Conservation (phyloP, 2,888 invertebrate species). For the Sabatieria punctata region DNA sequence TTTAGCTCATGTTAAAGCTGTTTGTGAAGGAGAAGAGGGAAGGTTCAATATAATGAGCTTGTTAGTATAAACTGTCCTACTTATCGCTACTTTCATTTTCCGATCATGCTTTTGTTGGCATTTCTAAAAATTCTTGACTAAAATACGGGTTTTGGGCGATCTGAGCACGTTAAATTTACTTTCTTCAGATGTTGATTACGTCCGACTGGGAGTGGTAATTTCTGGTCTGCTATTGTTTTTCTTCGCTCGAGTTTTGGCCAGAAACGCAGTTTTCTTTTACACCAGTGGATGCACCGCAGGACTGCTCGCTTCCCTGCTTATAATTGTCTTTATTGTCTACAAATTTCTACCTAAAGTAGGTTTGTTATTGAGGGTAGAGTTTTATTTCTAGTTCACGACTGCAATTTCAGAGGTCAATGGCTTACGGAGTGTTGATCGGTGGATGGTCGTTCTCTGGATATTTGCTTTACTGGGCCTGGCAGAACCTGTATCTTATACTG, state of each 20-base stretch:
- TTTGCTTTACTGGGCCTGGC: constrained; percentile 24
- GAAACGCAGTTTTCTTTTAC: constrained; percentile 34
- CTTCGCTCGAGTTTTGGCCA: constrained; percentile 29
- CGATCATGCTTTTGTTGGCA: too few relatives aligned
- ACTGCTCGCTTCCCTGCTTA: constrained; percentile 32
- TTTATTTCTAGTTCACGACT: not conserved
- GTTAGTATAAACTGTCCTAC: too few relatives aligned
- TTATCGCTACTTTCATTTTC: too few relatives aligned
- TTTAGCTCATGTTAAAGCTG: too few relatives aligned
- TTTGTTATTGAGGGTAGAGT: too few relatives aligned
- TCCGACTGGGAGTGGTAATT: constrained; percentile 24
- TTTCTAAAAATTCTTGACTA: too few relatives aligned
- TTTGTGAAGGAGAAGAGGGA: too few relatives aligned
- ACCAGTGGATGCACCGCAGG: constrained; percentile 34
- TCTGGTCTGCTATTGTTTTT: constrained; percentile 30
- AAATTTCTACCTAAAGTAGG: constrained; percentile 31
- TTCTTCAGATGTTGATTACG: constrained; percentile 31
- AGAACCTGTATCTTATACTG: constrained; percentile 25
- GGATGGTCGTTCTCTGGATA: constrained; percentile 32
- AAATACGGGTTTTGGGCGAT: too few relatives aligned
- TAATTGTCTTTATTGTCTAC: constrained; percentile 31
- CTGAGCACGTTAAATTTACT: too few relatives aligned
- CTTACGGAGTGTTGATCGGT: constrained; percentile 28
- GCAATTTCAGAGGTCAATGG: constrained; percentile 26
- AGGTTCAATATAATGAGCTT: too few relatives aligned